These are phyloP conservation scores for Sternarchorhynchus goeldii DNA, from an alignment of 2,797 vertebrate species.

Conservation along the genomic window DNA sequence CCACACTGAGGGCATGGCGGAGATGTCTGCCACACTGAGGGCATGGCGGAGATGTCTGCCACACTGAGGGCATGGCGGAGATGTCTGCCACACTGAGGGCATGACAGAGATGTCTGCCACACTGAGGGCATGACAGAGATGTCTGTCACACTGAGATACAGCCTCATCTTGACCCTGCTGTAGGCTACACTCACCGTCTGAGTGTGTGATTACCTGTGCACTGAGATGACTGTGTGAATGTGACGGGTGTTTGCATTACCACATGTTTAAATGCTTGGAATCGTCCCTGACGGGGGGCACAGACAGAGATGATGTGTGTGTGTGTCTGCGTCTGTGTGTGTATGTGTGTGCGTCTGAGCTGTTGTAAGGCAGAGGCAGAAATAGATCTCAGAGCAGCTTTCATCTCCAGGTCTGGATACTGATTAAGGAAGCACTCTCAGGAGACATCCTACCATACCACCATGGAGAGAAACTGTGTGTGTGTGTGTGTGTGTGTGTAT, in stretches of 20 bases:
- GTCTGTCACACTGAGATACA: conserved; percentile 21
- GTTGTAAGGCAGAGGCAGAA: conserved; percentile 11
- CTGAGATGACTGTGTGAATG: neutral
- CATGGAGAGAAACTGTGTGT: conserved; percentile 20
- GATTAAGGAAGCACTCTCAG: conserved; percentile 46
- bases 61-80: conserved; percentile 19
- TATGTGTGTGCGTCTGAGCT: conserved; percentile 16
- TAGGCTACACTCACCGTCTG: conserved; percentile 8
- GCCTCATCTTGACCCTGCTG: conserved; percentile 20
- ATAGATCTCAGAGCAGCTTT: conserved; percentile 22
- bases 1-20: neutral
- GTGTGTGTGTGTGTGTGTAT: conserved; percentile 18
- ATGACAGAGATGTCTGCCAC: conserved; percentile 21
- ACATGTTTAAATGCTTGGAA: conserved; percentile 30
- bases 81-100: conserved; percentile 12
- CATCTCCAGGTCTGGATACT: conserved; percentile 38
- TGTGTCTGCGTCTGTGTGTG: conserved; percentile 11
- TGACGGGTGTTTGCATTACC: conserved; percentile 32
- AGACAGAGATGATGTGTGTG: conserved; percentile 19
- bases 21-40: conserved; percentile 20
- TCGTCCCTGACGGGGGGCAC: conserved; percentile 22
- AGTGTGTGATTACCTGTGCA: conserved; percentile 12
- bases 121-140: neutral
- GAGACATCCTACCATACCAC: conserved; percentile 22
- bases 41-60: no score